A percentile compares a stretch with the other conserved stretches of the same genome.
These are phyloP conservation scores for Heliconius hortense DNA, from an alignment of 2,888 invertebrate species.

Conservation along the genomic window DNA sequence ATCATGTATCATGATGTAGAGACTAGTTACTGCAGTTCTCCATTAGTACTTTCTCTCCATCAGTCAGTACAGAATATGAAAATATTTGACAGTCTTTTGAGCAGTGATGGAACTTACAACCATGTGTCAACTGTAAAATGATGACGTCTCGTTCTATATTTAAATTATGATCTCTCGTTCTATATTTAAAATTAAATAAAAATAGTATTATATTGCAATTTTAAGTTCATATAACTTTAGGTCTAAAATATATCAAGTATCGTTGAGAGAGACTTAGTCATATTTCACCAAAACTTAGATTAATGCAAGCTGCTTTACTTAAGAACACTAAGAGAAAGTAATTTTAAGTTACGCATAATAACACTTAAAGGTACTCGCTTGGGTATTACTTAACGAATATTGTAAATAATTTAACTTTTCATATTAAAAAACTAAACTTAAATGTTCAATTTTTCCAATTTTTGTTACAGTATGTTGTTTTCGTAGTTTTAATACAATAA, in stretches of 20 bases:
- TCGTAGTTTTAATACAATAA: neutral
- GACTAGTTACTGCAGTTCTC: too few species aligned
- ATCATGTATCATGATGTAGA: too few species aligned
- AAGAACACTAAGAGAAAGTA: neutral
- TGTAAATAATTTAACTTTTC: neutral
- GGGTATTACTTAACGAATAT: neutral
- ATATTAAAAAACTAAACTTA: neutral
- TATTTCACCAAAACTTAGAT: slow-evolving; percentile 11
- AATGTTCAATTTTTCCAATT: neutral
- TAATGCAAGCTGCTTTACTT: slow-evolving; percentile 8
- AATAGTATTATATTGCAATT: too few species aligned
- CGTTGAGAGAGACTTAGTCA: neutral
- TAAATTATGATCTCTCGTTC: too few species aligned
- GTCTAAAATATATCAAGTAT: neutral
- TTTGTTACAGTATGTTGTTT: neutral
- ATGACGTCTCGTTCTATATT: too few species aligned
- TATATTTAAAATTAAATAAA: too few species aligned
- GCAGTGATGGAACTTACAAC: too few species aligned
- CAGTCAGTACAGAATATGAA: too few species aligned
- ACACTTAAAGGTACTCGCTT: neutral
- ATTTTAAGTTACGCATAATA: slow-evolving; percentile 2
- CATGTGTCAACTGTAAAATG: too few species aligned
- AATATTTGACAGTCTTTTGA: too few species aligned
- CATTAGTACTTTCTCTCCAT: too few species aligned
- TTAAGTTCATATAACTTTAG: too few species aligned